Conservation (phyloP, 2,888 invertebrate species). For the Omphaloscelis lunosa region DNA sequence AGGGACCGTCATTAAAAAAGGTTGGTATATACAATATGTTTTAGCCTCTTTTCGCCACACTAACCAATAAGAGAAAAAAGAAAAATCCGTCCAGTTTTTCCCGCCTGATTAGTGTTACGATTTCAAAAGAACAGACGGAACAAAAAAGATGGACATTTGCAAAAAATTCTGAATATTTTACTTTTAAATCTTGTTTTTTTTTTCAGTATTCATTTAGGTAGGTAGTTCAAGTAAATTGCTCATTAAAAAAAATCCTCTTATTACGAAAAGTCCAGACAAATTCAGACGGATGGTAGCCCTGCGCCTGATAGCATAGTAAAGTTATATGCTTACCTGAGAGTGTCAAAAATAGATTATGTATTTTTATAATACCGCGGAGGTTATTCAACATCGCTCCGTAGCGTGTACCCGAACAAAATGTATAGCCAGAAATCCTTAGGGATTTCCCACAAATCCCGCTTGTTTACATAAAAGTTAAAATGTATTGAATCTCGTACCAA, state of each 20-base stretch:
- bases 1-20: not conserved
- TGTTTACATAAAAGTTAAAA: slow-evolving; percentile 64
- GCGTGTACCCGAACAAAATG: slow-evolving; percentile 16
- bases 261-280: not conserved
- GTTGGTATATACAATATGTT: not conserved
- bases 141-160: not conserved
- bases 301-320: not conserved
- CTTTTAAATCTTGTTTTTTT: not conserved
- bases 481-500: slow-evolving; percentile 53
- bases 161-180: not conserved
- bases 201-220: not conserved
- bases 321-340: not conserved
- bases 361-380: not conserved
- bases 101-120: not conserved
- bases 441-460: slow-evolving; percentile 53
- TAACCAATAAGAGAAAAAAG: not conserved
- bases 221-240: too few species aligned
- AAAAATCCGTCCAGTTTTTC: too few species aligned
- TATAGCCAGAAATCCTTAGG: slow-evolving; percentile 41
- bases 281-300: not conserved
- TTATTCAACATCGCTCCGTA: slow-evolving; percentile 5
- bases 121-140: not conserved
- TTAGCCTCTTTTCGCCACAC: not conserved
- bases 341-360: slow-evolving; percentile 4
- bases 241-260: too few species aligned